phyloP scores from a whole-genome alignment of 2,888 invertebrate species.

The Troides aeacus region DNA sequence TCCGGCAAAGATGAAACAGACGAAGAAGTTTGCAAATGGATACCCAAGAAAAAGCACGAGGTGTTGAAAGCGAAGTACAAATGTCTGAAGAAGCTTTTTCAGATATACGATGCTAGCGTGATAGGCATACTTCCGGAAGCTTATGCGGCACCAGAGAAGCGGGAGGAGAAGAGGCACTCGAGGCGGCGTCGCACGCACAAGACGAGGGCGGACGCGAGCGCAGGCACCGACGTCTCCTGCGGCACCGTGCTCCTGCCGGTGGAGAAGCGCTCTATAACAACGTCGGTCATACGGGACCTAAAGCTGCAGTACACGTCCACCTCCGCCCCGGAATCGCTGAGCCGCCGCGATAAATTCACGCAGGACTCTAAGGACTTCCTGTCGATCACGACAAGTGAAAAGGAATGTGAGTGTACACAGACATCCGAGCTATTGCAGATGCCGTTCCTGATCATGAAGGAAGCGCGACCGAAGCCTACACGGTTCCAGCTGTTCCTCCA shows the following conservation, averaged over 20 bases:
- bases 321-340: conserved; percentile 29
- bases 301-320: conserved; percentile 41
- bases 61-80: conserved; percentile 72
- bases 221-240: conserved; percentile 54
- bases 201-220: conserved; percentile 63
- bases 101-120: conserved; percentile 69
- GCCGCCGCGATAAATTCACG: conserved; percentile 36
- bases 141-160: conserved; percentile 31
- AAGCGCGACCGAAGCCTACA: conserved; percentile 48
- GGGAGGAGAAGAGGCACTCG: conserved; percentile 35
- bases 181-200: conserved; percentile 54
- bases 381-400: conserved; percentile 34
- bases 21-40: conserved; percentile 61
- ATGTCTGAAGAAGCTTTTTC: conserved; percentile 70
- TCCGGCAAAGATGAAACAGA: conserved; percentile 57
- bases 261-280: conserved; percentile 41
- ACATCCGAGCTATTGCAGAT: conserved; percentile 37
- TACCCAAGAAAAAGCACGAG: conserved; percentile 72
- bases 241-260: conserved; percentile 41
- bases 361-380: conserved; percentile 44
- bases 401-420: conserved; percentile 44
- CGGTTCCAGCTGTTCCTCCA: conserved; percentile 65
- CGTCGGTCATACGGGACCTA: conserved; percentile 49
- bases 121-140: conserved; percentile 60
- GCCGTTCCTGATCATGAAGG: conserved; percentile 46